phyloP scores from a whole-genome alignment of 2,888 invertebrate genomes.

The Phengaris alcon region DNA sequence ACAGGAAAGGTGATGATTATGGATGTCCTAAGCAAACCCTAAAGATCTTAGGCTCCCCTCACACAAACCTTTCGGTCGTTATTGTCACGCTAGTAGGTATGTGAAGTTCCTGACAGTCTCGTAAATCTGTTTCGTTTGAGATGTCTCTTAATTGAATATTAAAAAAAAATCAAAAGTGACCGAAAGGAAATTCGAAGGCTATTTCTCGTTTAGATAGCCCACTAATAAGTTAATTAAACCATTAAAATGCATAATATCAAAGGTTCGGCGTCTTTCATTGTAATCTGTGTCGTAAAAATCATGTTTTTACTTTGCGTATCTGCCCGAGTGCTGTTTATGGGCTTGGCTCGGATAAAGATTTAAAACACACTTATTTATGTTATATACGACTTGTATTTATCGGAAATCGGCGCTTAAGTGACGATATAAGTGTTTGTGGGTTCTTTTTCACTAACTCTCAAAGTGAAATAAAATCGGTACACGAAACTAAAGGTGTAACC shows the following conservation, averaged over 20 bases:
- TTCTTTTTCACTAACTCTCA: not conserved
- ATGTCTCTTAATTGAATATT: no score
- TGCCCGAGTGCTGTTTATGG: not conserved
- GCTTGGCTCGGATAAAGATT: not conserved
- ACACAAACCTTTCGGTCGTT: no score
- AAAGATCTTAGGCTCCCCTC: no score
- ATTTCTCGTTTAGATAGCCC: no score
- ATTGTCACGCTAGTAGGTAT: no score
- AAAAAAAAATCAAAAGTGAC: no score
- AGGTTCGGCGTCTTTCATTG: not conserved
- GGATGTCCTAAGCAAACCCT: no score
- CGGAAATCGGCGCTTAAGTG: not conserved
- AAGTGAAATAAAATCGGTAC: not conserved
- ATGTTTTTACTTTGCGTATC: slow-evolving; percentile 10
- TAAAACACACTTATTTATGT: slow-evolving; percentile 4
- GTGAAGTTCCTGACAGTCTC: no score
- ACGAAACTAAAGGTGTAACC: no score
- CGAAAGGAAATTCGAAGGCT: no score
- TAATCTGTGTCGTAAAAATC: slow-evolving; percentile 12
- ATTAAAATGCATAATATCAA: not conserved
- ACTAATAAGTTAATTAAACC: not conserved
- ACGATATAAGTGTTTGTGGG: not conserved
- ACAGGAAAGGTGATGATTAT: no score
- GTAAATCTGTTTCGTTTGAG: no score
- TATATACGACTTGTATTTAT: not conserved